A percentile compares a stretch with the other conserved stretches of the same genome.
These are phyloP conservation scores for Brotula barbata DNA, from an alignment of 2,797 vertebrate species.

Conservation along the genomic window DNA sequence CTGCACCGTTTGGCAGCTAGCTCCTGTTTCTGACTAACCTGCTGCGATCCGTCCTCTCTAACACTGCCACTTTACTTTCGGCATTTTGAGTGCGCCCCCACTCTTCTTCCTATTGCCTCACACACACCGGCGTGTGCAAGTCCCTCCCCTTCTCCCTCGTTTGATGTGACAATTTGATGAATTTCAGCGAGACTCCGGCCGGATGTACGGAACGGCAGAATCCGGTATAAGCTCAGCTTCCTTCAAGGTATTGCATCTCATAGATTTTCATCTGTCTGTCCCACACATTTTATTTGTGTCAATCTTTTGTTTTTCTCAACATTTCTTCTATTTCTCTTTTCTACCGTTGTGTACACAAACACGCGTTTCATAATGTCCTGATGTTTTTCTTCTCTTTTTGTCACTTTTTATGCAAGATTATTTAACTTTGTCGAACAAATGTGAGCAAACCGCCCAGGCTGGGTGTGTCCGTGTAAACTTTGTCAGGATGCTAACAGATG, in stretches of 20 bases:
- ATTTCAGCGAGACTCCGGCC: slow-evolving; percentile 84
- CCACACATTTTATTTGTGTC: slow-evolving; percentile 1
- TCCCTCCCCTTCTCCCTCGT: slow-evolving; percentile 50
- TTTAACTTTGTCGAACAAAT: no score
- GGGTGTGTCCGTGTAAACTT: slow-evolving; percentile 20
- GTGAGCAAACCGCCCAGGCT: slow-evolving; percentile 12
- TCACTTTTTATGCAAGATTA: no score
- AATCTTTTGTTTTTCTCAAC: slow-evolving; percentile 18
- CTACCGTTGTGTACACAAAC: slow-evolving; percentile 31
- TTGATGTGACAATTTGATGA: slow-evolving; percentile 81
- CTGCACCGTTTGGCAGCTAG: slow-evolving; percentile 50
- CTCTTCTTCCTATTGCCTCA: slow-evolving; percentile 43
- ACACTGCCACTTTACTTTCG: slow-evolving; percentile 58
- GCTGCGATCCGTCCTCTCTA: slow-evolving; percentile 67
- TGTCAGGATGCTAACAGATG: slow-evolving; percentile 86
- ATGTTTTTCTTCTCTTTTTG: slow-evolving; percentile 15
- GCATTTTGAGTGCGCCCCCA: slow-evolving; percentile 49
- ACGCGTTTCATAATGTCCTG: neutral
- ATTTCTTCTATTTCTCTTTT: slow-evolving; percentile 15
- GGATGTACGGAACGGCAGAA: slow-evolving; percentile 85
- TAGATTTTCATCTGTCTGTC: slow-evolving; percentile 51
- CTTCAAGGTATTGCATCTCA: slow-evolving; percentile 84
- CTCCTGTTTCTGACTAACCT: slow-evolving; percentile 70
- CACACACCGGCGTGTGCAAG: slow-evolving; percentile 64
- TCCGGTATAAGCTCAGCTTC: slow-evolving; percentile 88